phyloP scores from a whole-genome alignment of 2,113 vertebrate species.

The Campylomormyrus tamandua region DNA sequence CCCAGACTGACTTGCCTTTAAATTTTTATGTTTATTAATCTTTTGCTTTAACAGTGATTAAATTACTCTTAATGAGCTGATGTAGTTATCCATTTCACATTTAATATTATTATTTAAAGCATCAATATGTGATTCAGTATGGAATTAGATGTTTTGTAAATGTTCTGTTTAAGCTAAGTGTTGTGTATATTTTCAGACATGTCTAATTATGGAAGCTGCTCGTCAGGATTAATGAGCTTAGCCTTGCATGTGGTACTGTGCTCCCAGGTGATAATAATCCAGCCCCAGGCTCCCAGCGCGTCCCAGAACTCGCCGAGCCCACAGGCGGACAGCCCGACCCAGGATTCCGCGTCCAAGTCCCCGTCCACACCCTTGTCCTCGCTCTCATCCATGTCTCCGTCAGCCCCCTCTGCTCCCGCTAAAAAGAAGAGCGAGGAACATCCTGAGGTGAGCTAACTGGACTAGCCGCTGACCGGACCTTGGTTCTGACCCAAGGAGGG shows the following conservation, averaged over 20 bases:
- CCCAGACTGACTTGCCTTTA: not conserved
- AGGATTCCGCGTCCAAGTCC: constrained; percentile 61
- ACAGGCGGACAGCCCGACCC: constrained; percentile 61
- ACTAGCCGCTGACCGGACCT: not conserved
- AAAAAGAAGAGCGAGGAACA: constrained; percentile 72
- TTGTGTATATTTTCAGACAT: not conserved
- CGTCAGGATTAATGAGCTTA: not conserved
- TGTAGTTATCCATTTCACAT: not conserved
- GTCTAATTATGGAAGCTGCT: not conserved
- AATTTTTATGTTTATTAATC: not conserved
- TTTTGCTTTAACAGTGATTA: not conserved
- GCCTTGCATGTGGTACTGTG: not conserved
- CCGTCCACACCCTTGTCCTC: not conserved
- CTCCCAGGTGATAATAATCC: constrained; percentile 86
- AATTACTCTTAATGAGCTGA: not conserved
- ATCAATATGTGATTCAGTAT: not conserved
- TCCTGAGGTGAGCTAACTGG: constrained; percentile 54
- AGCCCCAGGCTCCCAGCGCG: constrained; percentile 73
- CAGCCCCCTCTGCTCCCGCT: constrained; percentile 52
- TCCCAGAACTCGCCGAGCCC: constrained; percentile 62
- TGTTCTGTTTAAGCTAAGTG: not conserved
- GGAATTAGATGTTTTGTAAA: not conserved
- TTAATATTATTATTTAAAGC: not conserved
- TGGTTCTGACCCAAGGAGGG: not conserved
- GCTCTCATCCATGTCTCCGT: not conserved